These are phyloP conservation scores for Agrochola lychnidis DNA, from an alignment of 2,888 invertebrate species.

Conservation along the genomic window DNA sequence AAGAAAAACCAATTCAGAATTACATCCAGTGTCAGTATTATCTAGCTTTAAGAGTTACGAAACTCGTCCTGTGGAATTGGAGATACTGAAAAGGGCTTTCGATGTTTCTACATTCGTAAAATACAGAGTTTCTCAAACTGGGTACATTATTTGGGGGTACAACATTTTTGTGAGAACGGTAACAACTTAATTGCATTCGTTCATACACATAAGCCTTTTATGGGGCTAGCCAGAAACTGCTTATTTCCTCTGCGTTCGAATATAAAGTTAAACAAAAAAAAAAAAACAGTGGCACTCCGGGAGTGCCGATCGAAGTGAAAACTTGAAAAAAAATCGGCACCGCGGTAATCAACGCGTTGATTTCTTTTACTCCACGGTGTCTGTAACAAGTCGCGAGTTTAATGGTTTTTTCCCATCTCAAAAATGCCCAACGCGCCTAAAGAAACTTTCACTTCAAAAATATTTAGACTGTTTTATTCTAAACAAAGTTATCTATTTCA, in stretches of 20 bases:
- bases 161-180: neutral
- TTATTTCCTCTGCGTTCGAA: neutral
- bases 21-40: conserved; percentile 53
- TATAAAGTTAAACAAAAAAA: too few relatives aligned
- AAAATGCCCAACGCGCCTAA: too few relatives aligned
- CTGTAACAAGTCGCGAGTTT: too few relatives aligned
- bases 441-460: too few relatives aligned
- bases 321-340: too few relatives aligned
- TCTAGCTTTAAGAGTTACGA: conserved; percentile 57
- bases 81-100: conserved; percentile 50
- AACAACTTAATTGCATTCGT: neutral
- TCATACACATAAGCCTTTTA: neutral
- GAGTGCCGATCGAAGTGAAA: too few relatives aligned
- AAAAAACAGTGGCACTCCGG: too few relatives aligned
- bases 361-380: too few relatives aligned
- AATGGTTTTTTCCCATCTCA: too few relatives aligned
- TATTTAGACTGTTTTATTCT: neutral
- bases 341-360: too few relatives aligned
- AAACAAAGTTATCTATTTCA: neutral
- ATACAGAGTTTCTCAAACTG: conserved; percentile 29
- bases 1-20: conserved; percentile 62
- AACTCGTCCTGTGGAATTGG: conserved; percentile 56
- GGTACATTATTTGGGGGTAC: neutral
- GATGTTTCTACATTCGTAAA: conserved; percentile 36
- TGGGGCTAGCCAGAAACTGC: neutral